Evolutionary conservation across 2,113 vertebrate genomes (phyloP).

Genomic region (Salvelinus sp.): DNA sequence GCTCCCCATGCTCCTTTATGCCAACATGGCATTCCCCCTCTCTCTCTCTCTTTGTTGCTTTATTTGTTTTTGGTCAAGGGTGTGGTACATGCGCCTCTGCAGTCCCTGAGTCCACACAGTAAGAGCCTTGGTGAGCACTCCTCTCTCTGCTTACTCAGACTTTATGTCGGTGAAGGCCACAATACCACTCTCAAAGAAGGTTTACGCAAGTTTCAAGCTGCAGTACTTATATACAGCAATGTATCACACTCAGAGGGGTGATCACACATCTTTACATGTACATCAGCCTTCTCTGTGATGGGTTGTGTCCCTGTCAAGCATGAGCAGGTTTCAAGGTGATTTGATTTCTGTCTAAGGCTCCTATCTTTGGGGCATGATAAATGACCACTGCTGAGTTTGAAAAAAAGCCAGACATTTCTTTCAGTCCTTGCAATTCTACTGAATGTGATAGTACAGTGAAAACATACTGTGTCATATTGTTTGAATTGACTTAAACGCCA

Average conservation of each 20-base stretch:
- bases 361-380: neutral
- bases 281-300: too few species aligned
- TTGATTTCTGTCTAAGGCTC: neutral
- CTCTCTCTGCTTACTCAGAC: slow-evolving; percentile 8
- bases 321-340: neutral
- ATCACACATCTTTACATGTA: neutral
- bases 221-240: slow-evolving; percentile 20
- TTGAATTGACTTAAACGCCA: slow-evolving; percentile 20
- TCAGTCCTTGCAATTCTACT: slow-evolving; percentile 9
- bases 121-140: neutral
- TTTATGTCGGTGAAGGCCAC: slow-evolving; percentile 42
- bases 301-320: too few species aligned
- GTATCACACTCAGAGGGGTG: neutral
- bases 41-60: slow-evolving; percentile 14
- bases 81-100: slow-evolving; percentile 30
- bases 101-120: neutral
- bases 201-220: slow-evolving; percentile 32
- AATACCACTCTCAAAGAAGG: slow-evolving; percentile 32
- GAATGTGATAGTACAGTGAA: slow-evolving; percentile 9
- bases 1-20: slow-evolving; percentile 26
- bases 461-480: slow-evolving; percentile 9
- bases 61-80: slow-evolving; percentile 53
- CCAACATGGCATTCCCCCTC: slow-evolving; percentile 40
- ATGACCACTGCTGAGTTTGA: neutral
- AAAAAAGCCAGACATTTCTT: slow-evolving; percentile 12